Base-by-base conservation (phyloP, 2,113 vertebrate genomes). In the Tetrax tetrax region DNA sequence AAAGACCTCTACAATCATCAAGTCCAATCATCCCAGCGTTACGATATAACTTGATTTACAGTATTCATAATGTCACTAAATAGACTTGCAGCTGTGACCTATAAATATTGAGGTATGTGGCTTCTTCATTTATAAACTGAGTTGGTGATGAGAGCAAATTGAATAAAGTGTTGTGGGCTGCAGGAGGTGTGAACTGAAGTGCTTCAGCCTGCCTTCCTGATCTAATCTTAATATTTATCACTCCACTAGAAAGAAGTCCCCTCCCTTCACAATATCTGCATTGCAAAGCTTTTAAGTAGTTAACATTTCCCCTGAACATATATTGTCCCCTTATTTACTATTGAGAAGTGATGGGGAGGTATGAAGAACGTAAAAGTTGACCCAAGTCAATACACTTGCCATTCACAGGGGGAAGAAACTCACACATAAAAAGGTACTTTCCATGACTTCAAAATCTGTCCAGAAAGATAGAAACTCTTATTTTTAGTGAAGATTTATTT, bases 161-260 rank as follows among this genome's bases (percentile, higher is more conserved):
- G 54, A 47, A 75, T 91, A 13, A 90, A 95, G 25, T 57, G 31
- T 82, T 92, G 72, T 87, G 77, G 83, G 74, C 74, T 89, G 80
- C 69, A 82, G 83, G 41, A 96, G 81, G 57, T 78, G 78, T 85
- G 89, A 91, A 61, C 59, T 65, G 91, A 88, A 91, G 56, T 0
- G 0, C 37, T 82, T 81, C 61, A 79, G 28, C 68, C 74, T 92
- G 77, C 50, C 77, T 82, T 85, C 59, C 63, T 92, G 69, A 91
- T 92, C 74, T 79, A 91, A 91, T 82, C 33, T 79, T 87, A 71
- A 47, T 89, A 91, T 87, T 95, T 96, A 89, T 92, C 70, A 59
- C n/a, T 54, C 13, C 4, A 0, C 53, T 50, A 35, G 45, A 64
- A 37, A 71, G 47, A 90, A 81, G n/a, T 59, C 60, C 33, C 51